phyloP scores from a whole-genome alignment of 2,113 vertebrate species.

The Petromus typicus region DNA sequence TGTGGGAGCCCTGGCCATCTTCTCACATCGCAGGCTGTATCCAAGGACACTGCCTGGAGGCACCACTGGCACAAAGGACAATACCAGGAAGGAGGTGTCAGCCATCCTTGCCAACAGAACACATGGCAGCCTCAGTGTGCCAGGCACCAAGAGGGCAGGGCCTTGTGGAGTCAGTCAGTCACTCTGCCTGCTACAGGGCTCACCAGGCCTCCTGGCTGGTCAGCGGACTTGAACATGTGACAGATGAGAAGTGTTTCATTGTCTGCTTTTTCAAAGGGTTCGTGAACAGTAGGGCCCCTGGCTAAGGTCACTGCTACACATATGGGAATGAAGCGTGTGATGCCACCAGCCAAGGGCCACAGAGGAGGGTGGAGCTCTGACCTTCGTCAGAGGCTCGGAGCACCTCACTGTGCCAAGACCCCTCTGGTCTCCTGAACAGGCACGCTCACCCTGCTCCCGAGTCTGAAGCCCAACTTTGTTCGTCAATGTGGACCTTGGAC shows the following conservation, averaged over 20 bases:
- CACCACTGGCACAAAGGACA: slow-evolving; percentile 62
- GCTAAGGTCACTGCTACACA: neutral
- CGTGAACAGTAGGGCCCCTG: neutral
- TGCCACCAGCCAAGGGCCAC: neutral
- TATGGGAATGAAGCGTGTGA: neutral
- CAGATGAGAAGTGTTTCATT: neutral
- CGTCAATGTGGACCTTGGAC: neutral
- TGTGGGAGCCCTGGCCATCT: neutral
- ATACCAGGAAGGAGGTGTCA: neutral
- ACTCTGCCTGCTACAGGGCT: neutral
- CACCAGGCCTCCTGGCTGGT: neutral
- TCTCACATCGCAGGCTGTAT: slow-evolving; percentile 27
- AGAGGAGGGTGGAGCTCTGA: neutral
- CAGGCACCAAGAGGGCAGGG: slow-evolving; percentile 36
- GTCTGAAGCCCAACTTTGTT: neutral
- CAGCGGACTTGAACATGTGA: neutral
- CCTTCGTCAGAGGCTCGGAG: too few relatives aligned
- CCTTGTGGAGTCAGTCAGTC: neutral
- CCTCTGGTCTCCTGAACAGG: neutral
- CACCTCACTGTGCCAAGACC: neutral
- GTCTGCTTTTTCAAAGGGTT: neutral
- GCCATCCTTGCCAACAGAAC: neutral
- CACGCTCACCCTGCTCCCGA: too few relatives aligned
- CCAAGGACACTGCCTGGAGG: neutral
- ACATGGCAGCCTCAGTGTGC: slow-evolving; percentile 32